phyloP scores from a whole-genome alignment of 2,888 invertebrate species.

The Meghimatium bilineatum region DNA sequence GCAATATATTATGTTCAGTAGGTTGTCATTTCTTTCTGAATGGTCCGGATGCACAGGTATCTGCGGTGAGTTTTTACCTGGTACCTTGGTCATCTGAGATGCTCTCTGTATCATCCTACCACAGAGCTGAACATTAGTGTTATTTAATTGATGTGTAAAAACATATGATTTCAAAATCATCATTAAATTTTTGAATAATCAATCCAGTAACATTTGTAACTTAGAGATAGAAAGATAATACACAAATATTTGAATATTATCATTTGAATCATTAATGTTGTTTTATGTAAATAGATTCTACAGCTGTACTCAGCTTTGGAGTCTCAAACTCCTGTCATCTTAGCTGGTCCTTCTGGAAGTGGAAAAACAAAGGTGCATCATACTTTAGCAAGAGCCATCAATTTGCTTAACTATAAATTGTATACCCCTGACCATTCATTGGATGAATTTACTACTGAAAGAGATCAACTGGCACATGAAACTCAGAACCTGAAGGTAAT shows the following conservation, averaged over 20 bases:
- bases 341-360: slow-evolving; percentile 72
- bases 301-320: slow-evolving; percentile 70
- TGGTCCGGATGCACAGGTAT: no score
- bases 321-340: slow-evolving; percentile 65
- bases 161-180: no score
- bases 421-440: slow-evolving; percentile 70
- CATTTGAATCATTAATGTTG: neutral
- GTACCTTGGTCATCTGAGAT: no score
- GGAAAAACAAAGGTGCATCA: slow-evolving; percentile 72
- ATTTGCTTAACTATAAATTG: slow-evolving; percentile 68
- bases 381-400: slow-evolving; percentile 70
- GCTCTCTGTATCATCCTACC: no score
- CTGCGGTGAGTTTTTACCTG: no score
- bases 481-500: slow-evolving; percentile 67
- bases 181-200: no score
- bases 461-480: slow-evolving; percentile 59
- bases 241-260: neutral
- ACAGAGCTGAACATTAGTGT: no score
- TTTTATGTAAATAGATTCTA: slow-evolving; percentile 7
- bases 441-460: slow-evolving; percentile 67
- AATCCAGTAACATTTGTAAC: no score
- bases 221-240: neutral
- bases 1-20: no score
- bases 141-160: no score
- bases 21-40: no score